These are phyloP conservation scores for Drosophila saltans DNA, from an alignment of 1,140 invertebrate genomes.

Conservation along the genomic window DNA sequence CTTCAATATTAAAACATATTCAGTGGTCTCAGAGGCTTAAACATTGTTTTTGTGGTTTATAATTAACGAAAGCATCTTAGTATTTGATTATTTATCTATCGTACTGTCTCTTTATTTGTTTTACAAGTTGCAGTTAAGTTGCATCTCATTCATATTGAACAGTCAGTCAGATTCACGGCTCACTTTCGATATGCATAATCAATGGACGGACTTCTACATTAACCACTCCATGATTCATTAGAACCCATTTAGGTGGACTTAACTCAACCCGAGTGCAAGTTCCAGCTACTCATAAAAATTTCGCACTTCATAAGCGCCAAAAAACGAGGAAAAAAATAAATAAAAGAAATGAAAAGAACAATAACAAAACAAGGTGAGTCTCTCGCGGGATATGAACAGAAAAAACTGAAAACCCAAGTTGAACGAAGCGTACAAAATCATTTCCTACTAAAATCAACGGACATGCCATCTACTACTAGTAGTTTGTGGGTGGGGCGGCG, in stretches of 20 bases:
- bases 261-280: slow-evolving; percentile 59
- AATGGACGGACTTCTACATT: slow-evolving; percentile 22
- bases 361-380: slow-evolving; percentile 12
- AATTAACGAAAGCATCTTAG: too few relatives aligned
- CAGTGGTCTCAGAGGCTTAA: too few relatives aligned
- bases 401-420: slow-evolving; percentile 56
- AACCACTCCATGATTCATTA: slow-evolving; percentile 65
- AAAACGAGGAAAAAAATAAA: slow-evolving; percentile 22
- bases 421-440: slow-evolving; percentile 81
- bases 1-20: too few relatives aligned
- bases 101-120: too few relatives aligned
- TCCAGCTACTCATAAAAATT: slow-evolving; percentile 80
- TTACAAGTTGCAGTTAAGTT: too few relatives aligned
- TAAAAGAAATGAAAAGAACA: slow-evolving; percentile 13
- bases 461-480: slow-evolving; percentile 49
- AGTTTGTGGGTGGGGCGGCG: slow-evolving; percentile 19
- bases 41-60: too few relatives aligned
- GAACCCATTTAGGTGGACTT: slow-evolving; percentile 61
- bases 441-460: slow-evolving; percentile 79
- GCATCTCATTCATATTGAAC: background rate
- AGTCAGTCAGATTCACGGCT: background rate
- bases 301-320: slow-evolving; percentile 76
- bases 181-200: slow-evolving; percentile 22
- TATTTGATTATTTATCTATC: too few relatives aligned
- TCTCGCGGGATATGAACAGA: slow-evolving; percentile 13